Evolutionary conservation across 30 jellyfish, hydroid and myxozoan genomes (phyloP).

Genomic region (Catostylus mosaicus): DNA sequence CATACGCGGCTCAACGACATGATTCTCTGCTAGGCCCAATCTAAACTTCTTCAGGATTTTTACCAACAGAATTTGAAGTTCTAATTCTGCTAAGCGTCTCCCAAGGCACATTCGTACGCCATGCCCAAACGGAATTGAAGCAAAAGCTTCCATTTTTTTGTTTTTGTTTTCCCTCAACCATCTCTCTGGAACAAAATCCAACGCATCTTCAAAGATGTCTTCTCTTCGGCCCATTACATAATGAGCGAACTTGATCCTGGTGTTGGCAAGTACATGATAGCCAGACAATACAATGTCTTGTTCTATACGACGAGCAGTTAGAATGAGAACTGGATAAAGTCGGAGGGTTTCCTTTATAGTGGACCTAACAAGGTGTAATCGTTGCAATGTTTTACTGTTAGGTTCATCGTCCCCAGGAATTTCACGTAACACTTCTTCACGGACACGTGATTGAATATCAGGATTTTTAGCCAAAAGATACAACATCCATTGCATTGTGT

Average conservation of each 20-base stretch:
- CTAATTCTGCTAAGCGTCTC: slow-evolving; percentile 73
- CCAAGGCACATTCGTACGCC: slow-evolving; percentile 80
- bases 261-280: slow-evolving; percentile 71
- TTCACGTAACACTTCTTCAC: slow-evolving; percentile 34
- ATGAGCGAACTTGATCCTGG: slow-evolving; percentile 9
- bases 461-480: slow-evolving; percentile 63
- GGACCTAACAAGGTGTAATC: slow-evolving; percentile 38
- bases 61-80: slow-evolving; percentile 50
- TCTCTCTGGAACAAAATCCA: slow-evolving; percentile 57
- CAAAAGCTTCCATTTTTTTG: slow-evolving; percentile 17
- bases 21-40: slow-evolving; percentile 15
- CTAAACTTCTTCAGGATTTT: slow-evolving; percentile 36
- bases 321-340: slow-evolving; percentile 49
- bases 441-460: slow-evolving; percentile 36
- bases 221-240: slow-evolving; percentile 74
- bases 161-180: slow-evolving; percentile 51
- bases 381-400: not conserved
- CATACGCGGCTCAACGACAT: slow-evolving; percentile 31
- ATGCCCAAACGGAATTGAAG: slow-evolving; percentile 72
- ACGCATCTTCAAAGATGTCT: slow-evolving; percentile 53
- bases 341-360: slow-evolving; percentile 72
- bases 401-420: slow-evolving; percentile 9
- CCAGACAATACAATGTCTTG: slow-evolving; percentile 54
- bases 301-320: slow-evolving; percentile 36
- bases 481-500: slow-evolving; percentile 81